These are phyloP conservation scores for Cyanoderma ruficeps DNA, from an alignment of 2,113 vertebrate genomes.

Conservation along the genomic window DNA sequence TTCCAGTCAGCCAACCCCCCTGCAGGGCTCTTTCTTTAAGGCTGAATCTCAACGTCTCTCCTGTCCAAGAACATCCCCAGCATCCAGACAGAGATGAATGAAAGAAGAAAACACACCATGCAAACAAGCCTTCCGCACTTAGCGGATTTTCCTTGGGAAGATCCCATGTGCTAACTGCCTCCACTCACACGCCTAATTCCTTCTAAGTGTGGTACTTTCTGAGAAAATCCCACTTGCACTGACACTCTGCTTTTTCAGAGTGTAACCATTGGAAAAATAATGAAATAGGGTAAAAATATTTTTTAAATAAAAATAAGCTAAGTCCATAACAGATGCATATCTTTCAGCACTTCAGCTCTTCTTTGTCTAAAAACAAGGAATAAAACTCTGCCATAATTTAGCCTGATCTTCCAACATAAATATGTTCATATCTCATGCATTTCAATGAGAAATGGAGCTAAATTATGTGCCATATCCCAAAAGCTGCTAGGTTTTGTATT, in stretches of 20 bases:
- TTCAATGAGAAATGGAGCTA: not conserved
- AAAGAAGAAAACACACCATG: not conserved
- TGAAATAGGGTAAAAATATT: not conserved
- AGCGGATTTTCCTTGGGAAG: not conserved
- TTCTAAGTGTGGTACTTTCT: not conserved
- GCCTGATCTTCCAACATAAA: not conserved
- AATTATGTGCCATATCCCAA: not conserved
- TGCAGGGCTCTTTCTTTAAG: not conserved
- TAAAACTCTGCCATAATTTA: not conserved
- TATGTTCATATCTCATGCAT: not conserved
- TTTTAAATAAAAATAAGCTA: not conserved
- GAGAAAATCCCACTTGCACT: not conserved
- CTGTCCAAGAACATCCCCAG: not conserved
- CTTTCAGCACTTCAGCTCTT: constrained; percentile 18
- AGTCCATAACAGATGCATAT: not conserved
- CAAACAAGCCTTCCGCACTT: not conserved
- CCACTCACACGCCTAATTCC: not conserved
- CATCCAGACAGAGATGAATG: not conserved
- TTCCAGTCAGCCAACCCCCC: not conserved
- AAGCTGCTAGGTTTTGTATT: not conserved
- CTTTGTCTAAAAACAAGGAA: constrained; percentile 27
- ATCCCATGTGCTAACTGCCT: not conserved
- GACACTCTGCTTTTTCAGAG: not conserved
- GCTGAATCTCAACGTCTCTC: not conserved
- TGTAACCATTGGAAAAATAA: constrained; percentile 18